phyloP scores from a whole-genome alignment of 2,888 invertebrate species.

The Orchestes rusci region DNA sequence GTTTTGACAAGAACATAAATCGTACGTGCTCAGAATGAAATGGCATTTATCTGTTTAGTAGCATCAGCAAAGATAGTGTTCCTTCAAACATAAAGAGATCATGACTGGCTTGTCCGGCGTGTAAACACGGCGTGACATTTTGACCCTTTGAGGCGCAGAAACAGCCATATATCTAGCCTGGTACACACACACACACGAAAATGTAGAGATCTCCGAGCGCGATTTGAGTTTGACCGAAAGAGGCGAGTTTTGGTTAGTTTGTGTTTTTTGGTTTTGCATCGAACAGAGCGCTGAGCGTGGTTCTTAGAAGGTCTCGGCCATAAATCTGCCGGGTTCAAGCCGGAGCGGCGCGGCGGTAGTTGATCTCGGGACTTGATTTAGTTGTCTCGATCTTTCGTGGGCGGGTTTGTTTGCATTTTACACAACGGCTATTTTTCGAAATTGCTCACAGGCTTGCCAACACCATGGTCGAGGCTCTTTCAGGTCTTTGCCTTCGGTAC shows the following conservation, averaged over 20 bases:
- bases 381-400: slow-evolving; percentile 44
- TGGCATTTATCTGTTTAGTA: slow-evolving; percentile 8
- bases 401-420: slow-evolving; percentile 43
- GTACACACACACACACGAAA: neutral
- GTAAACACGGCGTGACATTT: slow-evolving; percentile 21
- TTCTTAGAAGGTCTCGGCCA: slow-evolving; percentile 17
- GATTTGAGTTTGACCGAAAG: slow-evolving; percentile 12
- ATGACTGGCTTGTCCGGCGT: slow-evolving; percentile 12
- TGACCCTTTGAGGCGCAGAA: slow-evolving; percentile 20
- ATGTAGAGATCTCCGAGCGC: neutral
- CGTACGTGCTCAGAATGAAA: slow-evolving; percentile 5
- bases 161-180: slow-evolving; percentile 18
- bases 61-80: slow-evolving; percentile 7
- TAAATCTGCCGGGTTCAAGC: slow-evolving; percentile 17
- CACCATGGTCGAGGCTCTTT: too few relatives aligned
- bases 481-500: too few relatives aligned
- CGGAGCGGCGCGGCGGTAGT: slow-evolving; percentile 18
- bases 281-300: slow-evolving; percentile 11
- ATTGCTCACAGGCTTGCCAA: slow-evolving; percentile 18
- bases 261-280: slow-evolving; percentile 13
- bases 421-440: slow-evolving; percentile 14
- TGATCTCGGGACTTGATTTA: slow-evolving; percentile 38
- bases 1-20: too few relatives aligned
- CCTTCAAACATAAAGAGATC: slow-evolving; percentile 13
- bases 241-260: slow-evolving; percentile 18